Evolutionary conservation across 1,140 invertebrate genomes (phyloP).

Genomic region (Euschistus heros): DNA sequence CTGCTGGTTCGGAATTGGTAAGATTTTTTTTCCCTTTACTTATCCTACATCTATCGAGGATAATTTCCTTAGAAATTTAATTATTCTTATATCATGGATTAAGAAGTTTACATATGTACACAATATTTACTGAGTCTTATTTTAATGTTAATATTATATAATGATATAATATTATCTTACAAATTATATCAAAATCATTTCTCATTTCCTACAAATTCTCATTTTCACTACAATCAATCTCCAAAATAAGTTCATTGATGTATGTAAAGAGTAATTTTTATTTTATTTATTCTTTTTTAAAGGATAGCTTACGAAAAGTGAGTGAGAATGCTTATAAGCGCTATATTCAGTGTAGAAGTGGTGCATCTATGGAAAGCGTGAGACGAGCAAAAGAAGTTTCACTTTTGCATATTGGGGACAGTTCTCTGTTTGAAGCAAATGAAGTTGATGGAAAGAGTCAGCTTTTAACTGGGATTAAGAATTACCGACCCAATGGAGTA

Average conservation of each 20-base stretch:
- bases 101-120: too few relatives aligned
- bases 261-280: too few relatives aligned
- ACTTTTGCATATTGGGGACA: neutral
- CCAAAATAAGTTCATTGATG: too few relatives aligned
- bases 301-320: conserved; percentile 64
- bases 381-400: conserved; percentile 58
- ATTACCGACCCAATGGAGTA: conserved; percentile 72
- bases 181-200: too few relatives aligned
- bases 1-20: conserved; percentile 62
- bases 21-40: conserved; percentile 32
- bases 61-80: neutral
- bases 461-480: conserved; percentile 66
- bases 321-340: conserved; percentile 83
- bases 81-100: too few relatives aligned
- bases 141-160: too few relatives aligned
- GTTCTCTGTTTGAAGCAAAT: neutral
- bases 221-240: too few relatives aligned
- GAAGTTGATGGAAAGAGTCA: neutral
- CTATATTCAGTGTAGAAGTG: conserved; percentile 74
- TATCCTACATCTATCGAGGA: neutral
- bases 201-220: too few relatives aligned
- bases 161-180: too few relatives aligned
- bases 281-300: neutral
- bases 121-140: too few relatives aligned
- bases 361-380: conserved; percentile 79